Evolutionary conservation across 2,888 invertebrate genomes (phyloP).

Genomic region (Xestoiulus laeticollis): DNA sequence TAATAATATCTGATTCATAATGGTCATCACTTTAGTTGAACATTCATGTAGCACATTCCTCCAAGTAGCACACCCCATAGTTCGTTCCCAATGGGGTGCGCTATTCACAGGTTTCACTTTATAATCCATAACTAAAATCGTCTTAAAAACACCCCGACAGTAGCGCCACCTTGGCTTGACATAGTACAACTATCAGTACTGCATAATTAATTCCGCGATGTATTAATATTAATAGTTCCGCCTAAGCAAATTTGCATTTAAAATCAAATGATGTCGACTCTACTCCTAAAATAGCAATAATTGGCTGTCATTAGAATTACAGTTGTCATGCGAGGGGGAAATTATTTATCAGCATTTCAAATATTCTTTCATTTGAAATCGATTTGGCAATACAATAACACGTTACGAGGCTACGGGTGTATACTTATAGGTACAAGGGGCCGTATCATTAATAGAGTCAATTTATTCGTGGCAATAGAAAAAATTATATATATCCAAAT

Average conservation of each 20-base stretch:
- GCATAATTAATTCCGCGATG: neutral
- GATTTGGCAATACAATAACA: neutral
- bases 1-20: no score
- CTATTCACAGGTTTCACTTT: no score
- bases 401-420: neutral
- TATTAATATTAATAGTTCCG: neutral
- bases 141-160: no score
- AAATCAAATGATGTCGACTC: neutral
- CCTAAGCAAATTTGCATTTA: neutral
- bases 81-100: no score
- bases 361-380: neutral
- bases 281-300: neutral
- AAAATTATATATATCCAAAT: neutral
- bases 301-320: constrained; percentile 5
- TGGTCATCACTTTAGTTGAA: no score
- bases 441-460: constrained; percentile 32
- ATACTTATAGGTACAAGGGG: neutral
- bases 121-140: no score
- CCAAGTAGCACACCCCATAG: no score
- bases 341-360: constrained; percentile 19
- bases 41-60: no score
- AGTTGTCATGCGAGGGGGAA: neutral
- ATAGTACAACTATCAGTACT: neutral
- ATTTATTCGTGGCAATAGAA: neutral
- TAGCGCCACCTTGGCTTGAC: no score